A percentile compares a stretch with the other conserved stretches of the same genome.
Conservation (phyloP, 1,140 invertebrate species). For the Drosophila tani region DNA sequence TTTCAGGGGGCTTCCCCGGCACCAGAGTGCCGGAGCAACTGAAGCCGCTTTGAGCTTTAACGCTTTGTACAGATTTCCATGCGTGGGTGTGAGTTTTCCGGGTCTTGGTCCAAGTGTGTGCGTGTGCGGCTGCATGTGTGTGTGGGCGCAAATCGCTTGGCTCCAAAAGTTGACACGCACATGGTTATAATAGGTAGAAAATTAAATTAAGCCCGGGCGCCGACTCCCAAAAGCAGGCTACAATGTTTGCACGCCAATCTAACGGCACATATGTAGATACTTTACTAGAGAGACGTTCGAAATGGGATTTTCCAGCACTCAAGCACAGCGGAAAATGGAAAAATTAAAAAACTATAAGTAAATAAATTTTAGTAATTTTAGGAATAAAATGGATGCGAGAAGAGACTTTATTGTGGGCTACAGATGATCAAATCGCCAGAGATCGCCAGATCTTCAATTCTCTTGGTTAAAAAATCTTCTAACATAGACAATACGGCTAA, state of each 20-base stretch:
- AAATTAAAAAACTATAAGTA: neutral
- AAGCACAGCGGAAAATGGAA: neutral
- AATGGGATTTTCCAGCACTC: neutral
- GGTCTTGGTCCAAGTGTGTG: constrained; percentile 13
- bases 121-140: constrained; percentile 4
- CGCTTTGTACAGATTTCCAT: constrained; percentile 58
- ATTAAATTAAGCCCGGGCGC: constrained; percentile 69
- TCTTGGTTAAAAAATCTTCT: no score
- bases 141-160: constrained; percentile 62
- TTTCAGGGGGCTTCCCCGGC: neutral
- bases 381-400: no score
- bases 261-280: neutral
- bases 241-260: constrained; percentile 63
- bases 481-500: no score
- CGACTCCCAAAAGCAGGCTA: constrained; percentile 53
- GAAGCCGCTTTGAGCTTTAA: constrained; percentile 66
- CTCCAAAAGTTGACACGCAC: constrained; percentile 77
- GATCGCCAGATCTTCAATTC: no score
- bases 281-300: neutral
- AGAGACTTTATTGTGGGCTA: no score
- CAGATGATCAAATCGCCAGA: no score
- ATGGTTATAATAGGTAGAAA: constrained; percentile 67
- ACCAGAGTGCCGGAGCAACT: constrained; percentile 17
- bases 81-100: constrained; percentile 20
- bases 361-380: no score